Base-by-base conservation (phyloP, 37 sponge, comb jelly and placozoan genomes). In the Aphrocallistes beatrix region DNA sequence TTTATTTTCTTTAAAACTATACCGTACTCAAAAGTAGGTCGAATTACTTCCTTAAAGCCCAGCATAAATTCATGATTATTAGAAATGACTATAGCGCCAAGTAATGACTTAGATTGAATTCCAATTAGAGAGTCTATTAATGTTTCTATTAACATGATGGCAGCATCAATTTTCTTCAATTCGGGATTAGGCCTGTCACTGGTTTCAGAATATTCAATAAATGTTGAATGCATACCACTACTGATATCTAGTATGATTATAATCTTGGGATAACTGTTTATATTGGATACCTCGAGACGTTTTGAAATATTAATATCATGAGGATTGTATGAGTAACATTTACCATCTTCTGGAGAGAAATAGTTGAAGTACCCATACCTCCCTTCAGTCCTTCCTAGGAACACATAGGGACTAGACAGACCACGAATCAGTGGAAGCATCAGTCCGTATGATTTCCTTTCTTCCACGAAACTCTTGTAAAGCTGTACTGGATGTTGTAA, bases 281-380 rank as follows among this genome's bases (percentile, higher is more conserved):
- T 60, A 30, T 60, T 60, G n/a, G 75, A 13, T 25, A 60, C n/a
- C 75, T 60, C 75, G 25, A 60, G 34, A 25, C 34, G 10, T 19
- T 13, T 3, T 19, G 75, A 8, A 32, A 60, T 60, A 21, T 21
- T 60, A 19, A 60, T 60, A 3, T 60, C 75, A 13, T 60, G 34
- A 3, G 75, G 75, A 60, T 60, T 60, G 75, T 60, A 60, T 6
- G 75, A 60, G n/a, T 60, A 28, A 13, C 75, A 60, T 6, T 32
- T 60, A 13, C 75, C 75, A 60, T 60, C 75, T 13, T 60, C 75
- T 13, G 75, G 17, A 60, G 75, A 60, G 75, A 60, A 60, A 60
- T 60, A 60, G n/a, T 60, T 30, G n/a, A 60, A 60, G 75, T 60
- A 60, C 34, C 75, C 75, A 30, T 60, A 13, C 34, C 34, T 60